These are phyloP conservation scores for Tridacna gigas DNA, from an alignment of 2,888 invertebrate species.

Conservation along the genomic window DNA sequence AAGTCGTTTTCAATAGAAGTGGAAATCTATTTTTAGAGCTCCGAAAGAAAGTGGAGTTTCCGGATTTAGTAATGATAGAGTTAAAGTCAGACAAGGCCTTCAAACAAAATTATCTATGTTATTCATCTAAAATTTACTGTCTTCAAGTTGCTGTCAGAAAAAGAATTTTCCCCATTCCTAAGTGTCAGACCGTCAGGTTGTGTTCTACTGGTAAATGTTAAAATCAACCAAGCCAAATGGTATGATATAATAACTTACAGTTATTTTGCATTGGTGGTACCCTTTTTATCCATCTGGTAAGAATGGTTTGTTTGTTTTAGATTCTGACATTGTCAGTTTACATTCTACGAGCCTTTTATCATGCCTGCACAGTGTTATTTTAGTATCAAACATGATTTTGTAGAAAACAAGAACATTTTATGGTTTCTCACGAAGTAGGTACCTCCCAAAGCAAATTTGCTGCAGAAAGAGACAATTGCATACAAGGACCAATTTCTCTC, in stretches of 20 bases:
- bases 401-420: too few relatives aligned
- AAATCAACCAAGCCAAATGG: background rate
- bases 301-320: constrained; percentile 5
- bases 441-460: too few relatives aligned
- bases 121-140: constrained; percentile 5
- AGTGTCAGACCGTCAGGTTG: constrained; percentile 5
- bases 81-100: too few relatives aligned
- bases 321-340: constrained; percentile 15
- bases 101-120: too few relatives aligned
- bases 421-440: too few relatives aligned
- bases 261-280: background rate
- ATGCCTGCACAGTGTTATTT: background rate
- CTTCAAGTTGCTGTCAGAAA: background rate
- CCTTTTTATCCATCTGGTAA: background rate
- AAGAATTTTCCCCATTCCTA: background rate
- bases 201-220: background rate
- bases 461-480: too few relatives aligned
- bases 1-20: too few relatives aligned
- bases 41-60: too few relatives aligned
- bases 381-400: too few relatives aligned
- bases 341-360: constrained; percentile 6
- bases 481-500: too few relatives aligned
- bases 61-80: too few relatives aligned
- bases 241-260: background rate
- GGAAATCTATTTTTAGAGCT: too few relatives aligned